A percentile compares a stretch with the other conserved stretches of the same genome.
Evolutionary conservation across 1,140 invertebrate genomes (phyloP).

Genomic region (roundworm (Caenorhabditis elegans)): WBcel235 BX284606.5:6802001-6802500

Average conservation of each 20-base stretch:
- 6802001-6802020: conserved; percentile 32
- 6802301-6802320: conserved; percentile 23
- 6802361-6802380: conserved; percentile 20
- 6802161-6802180: background rate
- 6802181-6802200: conserved; percentile 4
- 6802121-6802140: conserved; percentile 25
- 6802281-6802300: background rate
- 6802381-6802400: background rate
- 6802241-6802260: background rate
- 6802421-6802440: background rate
- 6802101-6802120: background rate
- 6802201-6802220: background rate
- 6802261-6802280: background rate
- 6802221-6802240: background rate
- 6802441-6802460: background rate
- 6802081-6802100: background rate
- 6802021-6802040: conserved; percentile 19
- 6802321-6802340: conserved; percentile 29
- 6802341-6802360: conserved; percentile 22
- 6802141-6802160: conserved; percentile 24
- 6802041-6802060: conserved; percentile 21
- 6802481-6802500: conserved; percentile 18
- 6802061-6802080: background rate
- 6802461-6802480: conserved; percentile 32
- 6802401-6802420: conserved; percentile 33